Evolutionary conservation across 2,113 vertebrate genomes (phyloP), one percentile per base, ranked within the genome.

Genomic region (Anas platyrhynchos): DNA sequence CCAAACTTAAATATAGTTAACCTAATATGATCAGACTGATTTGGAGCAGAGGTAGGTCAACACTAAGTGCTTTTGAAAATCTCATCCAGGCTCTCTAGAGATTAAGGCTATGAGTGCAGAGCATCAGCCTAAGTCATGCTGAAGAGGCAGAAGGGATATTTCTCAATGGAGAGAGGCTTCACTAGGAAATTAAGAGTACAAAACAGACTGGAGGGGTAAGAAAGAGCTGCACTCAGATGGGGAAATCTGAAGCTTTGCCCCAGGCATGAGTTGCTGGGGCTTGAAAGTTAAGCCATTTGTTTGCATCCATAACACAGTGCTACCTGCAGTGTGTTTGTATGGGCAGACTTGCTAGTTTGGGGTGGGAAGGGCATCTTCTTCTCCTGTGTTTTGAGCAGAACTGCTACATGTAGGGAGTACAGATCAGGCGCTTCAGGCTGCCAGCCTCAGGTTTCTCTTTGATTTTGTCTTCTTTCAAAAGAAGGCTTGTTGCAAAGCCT

Each of bases 11-110:
- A 84, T 84, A 55, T 61, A 79, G 73, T 95, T 89, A 92, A 93
- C 77, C 74, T 96, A 95, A 96, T 97, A 82, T 85, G 86, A 85
- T 91, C 77, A 95, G 92, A 95, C 90, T 96, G 90, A 95, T 96
- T 86, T 96, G 93, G 94, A 96, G 83, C 92, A 91, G 86, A 89
- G 93, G 74, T 79, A 93, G 96, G 94, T 96, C 93, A 94, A 66
- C 86, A 82, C 55, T 91, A 48, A 93, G 83, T 94, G 71, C 86
- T 96, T 95, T 69, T 90, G 94, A 95, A 96, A 94, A 80, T 93
- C 91, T 95, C 74, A 87, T 93, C 80, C 80, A 32, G 41, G 44
- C 74, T 94, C 86, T 89, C 77, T 69, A 55, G 77, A 86, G 74
- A 86, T 89, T 86, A 89, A 87, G 66, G 58, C 80, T 86, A 3